Base-by-base conservation (phyloP, 2,113 vertebrate genomes). In the Petaurus breviceps region DNA sequence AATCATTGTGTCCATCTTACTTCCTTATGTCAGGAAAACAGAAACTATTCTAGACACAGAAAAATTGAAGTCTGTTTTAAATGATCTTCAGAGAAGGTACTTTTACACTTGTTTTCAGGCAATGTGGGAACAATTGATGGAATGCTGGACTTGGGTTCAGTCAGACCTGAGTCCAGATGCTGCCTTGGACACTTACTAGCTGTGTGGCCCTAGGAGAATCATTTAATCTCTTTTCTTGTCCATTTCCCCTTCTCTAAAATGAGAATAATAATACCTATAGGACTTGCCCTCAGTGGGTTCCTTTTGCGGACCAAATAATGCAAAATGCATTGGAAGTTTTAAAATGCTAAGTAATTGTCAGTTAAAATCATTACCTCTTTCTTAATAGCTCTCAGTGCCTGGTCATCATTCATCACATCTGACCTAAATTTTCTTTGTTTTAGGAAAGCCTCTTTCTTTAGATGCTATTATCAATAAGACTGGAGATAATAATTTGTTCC, bases 401-500 rank as follows among this genome's bases (percentile, higher is more conserved):
- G 51, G 68, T 92, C 93, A 43, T 8, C 22, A 19, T 84, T 84
- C 16, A 23, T 84, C n/a, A 43, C 16, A 43, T 23, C 19, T 43
- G 16, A 43, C n/a, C 26, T 53, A 91, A 90, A 43, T 89, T 51
- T 94, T 93, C 46, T 92, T 96, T 92, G 55, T 84, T 50, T 95
- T 90, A 47, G 92, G 23, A 54, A 43, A 94, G 68, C 46, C 50
- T 51, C 61, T 52, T 92, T 57, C 50, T 96, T 92, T 93, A 92
- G 68, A 25, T 68, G 51, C 95, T 91, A 0, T 93, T 28, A 54
- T 93, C 52, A 52, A 12, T n/a, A 51, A 51, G 95, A 90, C 97
- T 68, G 24, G 55, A 96, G 52, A 96, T 51, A 96, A 97, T 95
- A 25, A 93, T 96, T 95, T 96, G 46, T 90, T 57, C 92, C 90